Evolutionary conservation across 2,888 invertebrate species (phyloP), one percentile per base, ranked within the genome.

Genomic region (Tinea trinotella): DNA sequence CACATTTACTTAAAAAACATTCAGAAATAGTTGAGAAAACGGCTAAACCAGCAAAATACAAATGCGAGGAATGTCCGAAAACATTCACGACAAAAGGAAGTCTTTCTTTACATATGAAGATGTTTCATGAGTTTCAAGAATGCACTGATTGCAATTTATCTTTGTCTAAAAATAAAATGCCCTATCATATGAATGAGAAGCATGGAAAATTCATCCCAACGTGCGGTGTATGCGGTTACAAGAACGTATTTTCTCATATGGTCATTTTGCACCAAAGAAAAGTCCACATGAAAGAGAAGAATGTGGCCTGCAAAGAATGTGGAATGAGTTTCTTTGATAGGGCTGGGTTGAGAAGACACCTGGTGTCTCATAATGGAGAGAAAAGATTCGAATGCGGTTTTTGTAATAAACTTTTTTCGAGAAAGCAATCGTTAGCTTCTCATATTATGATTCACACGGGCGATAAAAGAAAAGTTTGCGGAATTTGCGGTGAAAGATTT

Each of bases 221-320:
- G 0, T 55, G 52, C 52, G 30, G 46, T 2, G 9, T 35, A 2
- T 55, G 52, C 22, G 46, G 20, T 3, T 52, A 6, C 10, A 10
- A 34, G 12, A 46, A 12, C 12, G 10, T 5, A 4, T 10, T 1
- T 4, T 6, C 15, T n/a, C 3, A 3, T 10, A 1, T 3, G 1
- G 10, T 55, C 3, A 2, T 4, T 1, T 3, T 20, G 1, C 55
- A 55, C 19, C 36, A 50, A 36, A 36, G 40, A 19, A 15, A 10
- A 9, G 50, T 66, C 0, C 70, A 70, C 30, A 62, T 70, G 9
- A 64, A 36, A 9, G 57, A 52, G 54, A 60, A 0, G n/a, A 17
- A 63, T 0, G 70, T 67, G 10, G 62, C 63, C 1, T 79, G 78
- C 36, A 62, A 64, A 4, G 59, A 68, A 1, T 79, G 78, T 35